Conservation (phyloP, 92 coral and sea anemone species). For the Isaurus tuberculatus region DNA sequence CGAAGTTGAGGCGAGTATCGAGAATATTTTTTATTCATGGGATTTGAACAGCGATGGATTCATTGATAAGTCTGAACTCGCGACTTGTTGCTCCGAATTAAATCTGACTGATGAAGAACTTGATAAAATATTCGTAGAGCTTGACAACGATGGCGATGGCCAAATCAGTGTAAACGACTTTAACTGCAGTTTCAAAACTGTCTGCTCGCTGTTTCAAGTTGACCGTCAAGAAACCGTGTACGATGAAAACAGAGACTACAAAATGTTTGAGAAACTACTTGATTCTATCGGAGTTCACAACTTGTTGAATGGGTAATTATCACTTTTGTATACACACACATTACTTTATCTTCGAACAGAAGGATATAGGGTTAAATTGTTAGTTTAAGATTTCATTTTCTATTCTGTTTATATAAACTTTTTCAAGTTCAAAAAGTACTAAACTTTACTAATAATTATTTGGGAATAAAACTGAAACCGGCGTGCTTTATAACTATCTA, state of each 20-base stretch:
- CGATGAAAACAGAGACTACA: conserved; percentile 57
- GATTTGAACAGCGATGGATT: conserved; percentile 79
- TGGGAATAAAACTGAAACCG: background rate
- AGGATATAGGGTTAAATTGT: background rate
- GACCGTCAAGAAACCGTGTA: conserved; percentile 54
- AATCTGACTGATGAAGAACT: conserved; percentile 70
- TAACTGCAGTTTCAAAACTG: conserved; percentile 76
- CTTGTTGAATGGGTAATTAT: conserved; percentile 78
- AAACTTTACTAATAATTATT: background rate
- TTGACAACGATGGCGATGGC: conserved; percentile 91
- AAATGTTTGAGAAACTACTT: conserved; percentile 78
- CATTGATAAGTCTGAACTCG: conserved; percentile 80
- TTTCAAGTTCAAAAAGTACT: background rate
- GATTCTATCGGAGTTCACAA: conserved; percentile 82
- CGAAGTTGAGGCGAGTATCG: conserved; percentile 55
- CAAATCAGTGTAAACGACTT: conserved; percentile 86
- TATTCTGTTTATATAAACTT: background rate
- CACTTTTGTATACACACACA: background rate
- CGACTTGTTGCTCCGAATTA: conserved; percentile 81
- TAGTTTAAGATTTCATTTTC: background rate
- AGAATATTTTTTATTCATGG: conserved; percentile 77
- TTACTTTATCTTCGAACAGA: background rate
- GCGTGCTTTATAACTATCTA: background rate
- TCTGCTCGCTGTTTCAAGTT: conserved; percentile 69
- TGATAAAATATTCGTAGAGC: conserved; percentile 71